phyloP scores from a whole-genome alignment of 2,888 invertebrate species.

The Apodemia mormo region DNA sequence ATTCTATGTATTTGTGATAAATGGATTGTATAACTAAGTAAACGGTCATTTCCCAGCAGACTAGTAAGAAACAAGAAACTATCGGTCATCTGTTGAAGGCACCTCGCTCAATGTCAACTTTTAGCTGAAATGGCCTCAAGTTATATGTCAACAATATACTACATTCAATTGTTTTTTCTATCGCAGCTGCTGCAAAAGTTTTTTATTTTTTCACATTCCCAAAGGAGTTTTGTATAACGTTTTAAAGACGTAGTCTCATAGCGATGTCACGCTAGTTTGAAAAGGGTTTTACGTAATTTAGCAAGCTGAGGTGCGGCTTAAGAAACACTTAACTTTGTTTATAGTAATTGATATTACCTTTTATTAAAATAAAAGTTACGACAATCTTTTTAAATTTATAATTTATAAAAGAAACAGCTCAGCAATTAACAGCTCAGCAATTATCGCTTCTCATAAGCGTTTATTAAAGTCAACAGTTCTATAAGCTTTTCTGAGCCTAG shows the following conservation, averaged over 20 bases:
- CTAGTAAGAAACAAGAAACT: slow-evolving; percentile 16
- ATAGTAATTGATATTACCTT: background rate
- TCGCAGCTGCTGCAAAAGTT: slow-evolving; percentile 14
- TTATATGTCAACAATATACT: slow-evolving; percentile 21
- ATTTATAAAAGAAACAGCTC: too few relatives aligned
- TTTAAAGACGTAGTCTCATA: slow-evolving; percentile 11
- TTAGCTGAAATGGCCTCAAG: slow-evolving; percentile 12
- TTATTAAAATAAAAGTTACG: background rate
- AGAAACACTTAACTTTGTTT: background rate
- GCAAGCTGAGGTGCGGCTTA: background rate
- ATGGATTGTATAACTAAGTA: slow-evolving; percentile 3
- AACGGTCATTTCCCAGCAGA: slow-evolving; percentile 20
- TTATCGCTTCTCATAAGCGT: too few relatives aligned
- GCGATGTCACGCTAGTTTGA: slow-evolving; percentile 14
- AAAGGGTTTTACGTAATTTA: slow-evolving; percentile 13
- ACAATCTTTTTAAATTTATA: too few relatives aligned
- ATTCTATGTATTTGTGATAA: slow-evolving; percentile 19
- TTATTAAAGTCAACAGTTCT: too few relatives aligned
- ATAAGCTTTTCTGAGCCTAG: too few relatives aligned
- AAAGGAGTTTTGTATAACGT: slow-evolving; percentile 16
- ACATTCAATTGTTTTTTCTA: slow-evolving; percentile 15
- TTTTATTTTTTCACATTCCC: slow-evolving; percentile 6
- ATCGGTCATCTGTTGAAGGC: slow-evolving; percentile 25
- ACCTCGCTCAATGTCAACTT: slow-evolving; percentile 19
- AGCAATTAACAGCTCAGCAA: too few relatives aligned